phyloP scores from a whole-genome alignment of 1,140 invertebrate species.

The Cotesia vestalis region DNA sequence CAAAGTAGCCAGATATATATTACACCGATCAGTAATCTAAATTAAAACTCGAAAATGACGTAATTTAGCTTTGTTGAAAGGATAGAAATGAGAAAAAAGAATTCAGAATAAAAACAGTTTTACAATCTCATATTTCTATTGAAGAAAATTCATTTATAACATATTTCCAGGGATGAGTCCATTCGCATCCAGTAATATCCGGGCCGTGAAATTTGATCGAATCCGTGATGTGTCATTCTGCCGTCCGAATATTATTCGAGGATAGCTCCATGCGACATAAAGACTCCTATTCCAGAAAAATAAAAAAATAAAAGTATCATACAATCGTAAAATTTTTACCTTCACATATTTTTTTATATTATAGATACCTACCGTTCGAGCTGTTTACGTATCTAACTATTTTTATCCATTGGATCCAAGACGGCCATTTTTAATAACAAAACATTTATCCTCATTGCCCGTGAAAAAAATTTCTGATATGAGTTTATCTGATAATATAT shows the following conservation, averaged over 20 bases:
- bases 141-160: conserved; percentile 34
- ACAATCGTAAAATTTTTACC: conserved; percentile 1
- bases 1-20: too few relatives aligned
- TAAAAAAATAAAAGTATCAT: too few relatives aligned
- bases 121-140: neutral
- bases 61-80: too few relatives aligned
- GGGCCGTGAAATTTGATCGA: conserved; percentile 39
- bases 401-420: conserved; percentile 13
- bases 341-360: neutral
- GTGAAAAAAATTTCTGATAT: too few relatives aligned
- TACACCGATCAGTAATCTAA: too few relatives aligned
- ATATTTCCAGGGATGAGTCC: neutral
- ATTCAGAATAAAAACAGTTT: conserved; percentile 18
- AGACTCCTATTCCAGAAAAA: conserved; percentile 1
- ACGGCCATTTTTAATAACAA: neutral
- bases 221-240: conserved; percentile 4
- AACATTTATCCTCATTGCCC: too few relatives aligned
- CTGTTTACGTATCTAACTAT: conserved; percentile 22
- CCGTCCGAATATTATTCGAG: neutral
- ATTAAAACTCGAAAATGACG: too few relatives aligned
- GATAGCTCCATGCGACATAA: neutral
- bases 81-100: neutral
- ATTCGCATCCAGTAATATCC: conserved; percentile 36
- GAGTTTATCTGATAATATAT: too few relatives aligned
- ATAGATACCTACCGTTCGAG: neutral